Evolutionary conservation across 2,888 invertebrate species (phyloP), one percentile per base, ranked within the genome.

Genomic region (Adineta ricciae): DNA sequence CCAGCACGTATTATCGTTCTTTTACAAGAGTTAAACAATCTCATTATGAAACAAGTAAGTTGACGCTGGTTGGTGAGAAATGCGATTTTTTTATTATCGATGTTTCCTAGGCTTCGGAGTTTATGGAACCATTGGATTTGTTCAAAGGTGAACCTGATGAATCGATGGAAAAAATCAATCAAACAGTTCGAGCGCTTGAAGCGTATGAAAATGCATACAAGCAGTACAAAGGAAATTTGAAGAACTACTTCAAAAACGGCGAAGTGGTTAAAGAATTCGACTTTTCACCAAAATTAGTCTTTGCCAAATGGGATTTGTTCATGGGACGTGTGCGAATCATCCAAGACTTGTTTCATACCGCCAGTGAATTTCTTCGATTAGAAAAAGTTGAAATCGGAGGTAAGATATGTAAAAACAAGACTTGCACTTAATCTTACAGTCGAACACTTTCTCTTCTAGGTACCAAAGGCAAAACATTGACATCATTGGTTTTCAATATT

Each of bases 131-230:
- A 0, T 93, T 94, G 5, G 95, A 96, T 1, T 93, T 97, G 86
- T 97, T 97, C 89, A 96, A 96, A 90, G 95, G 95, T 87, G 97
- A 97, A 88, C 94, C 96, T 73, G 96, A 96, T 89, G 97, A 97
- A 92, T 95, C 95, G 0, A 93, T 95, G 89, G 94, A 94, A 90
- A 93, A 95, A 86, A 94, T 96, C 21, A 90, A 88, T 36, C 88
- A 88, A 85, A 88, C 90, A 27, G 86, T 88, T 84, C 87, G 88
- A 84, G 88, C 89, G 14, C 87, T 90, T 46, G 87, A 88, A 49
- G 87, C 87, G 38, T 91, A 90, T 88, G 88, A 88, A 56, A 87
- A 87, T 9, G 88, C 88, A 21, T 91, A 90, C 87, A 89, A 90
- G 84, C 89, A 89, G 8, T 89, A 91, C 87, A 88, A 88, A 64